Conservation (phyloP, 2,797 vertebrate genomes). For the Periophthalmus magnuspinnatus region DNA sequence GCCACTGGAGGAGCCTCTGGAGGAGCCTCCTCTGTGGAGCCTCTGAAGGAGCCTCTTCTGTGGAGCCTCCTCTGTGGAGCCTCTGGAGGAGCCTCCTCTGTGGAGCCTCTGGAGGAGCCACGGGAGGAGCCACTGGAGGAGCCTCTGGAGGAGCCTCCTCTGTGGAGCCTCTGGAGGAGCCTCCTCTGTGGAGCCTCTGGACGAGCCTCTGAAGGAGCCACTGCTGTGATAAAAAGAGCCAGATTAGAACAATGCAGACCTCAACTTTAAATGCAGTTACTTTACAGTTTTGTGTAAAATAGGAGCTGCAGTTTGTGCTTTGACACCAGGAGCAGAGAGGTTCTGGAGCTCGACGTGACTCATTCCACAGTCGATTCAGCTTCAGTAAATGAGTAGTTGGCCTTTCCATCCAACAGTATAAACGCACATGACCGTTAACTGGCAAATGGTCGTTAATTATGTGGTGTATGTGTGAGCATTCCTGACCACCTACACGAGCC, state of each 20-base stretch:
- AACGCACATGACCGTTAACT: conserved; percentile 3
- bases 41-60: too few relatives aligned
- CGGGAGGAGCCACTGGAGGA: too few relatives aligned
- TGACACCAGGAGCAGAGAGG: too few relatives aligned
- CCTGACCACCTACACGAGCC: not conserved
- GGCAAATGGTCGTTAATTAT: not conserved
- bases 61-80: too few relatives aligned
- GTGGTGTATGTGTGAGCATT: not conserved
- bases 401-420: not conserved
- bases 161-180: too few relatives aligned
- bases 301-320: too few relatives aligned
- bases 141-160: too few relatives aligned
- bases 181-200: too few relatives aligned
- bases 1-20: too few relatives aligned
- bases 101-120: too few relatives aligned
- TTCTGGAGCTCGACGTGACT: not conserved
- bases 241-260: not conserved
- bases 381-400: not conserved
- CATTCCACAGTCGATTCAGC: not conserved
- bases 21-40: too few relatives aligned
- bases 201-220: not conserved
- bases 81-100: too few relatives aligned
- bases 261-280: not conserved
- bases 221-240: not conserved
- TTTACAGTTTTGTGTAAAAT: not conserved